These are phyloP conservation scores for Ceratitis capitata DNA, from an alignment of 1,140 invertebrate species.

Conservation along the genomic window DNA sequence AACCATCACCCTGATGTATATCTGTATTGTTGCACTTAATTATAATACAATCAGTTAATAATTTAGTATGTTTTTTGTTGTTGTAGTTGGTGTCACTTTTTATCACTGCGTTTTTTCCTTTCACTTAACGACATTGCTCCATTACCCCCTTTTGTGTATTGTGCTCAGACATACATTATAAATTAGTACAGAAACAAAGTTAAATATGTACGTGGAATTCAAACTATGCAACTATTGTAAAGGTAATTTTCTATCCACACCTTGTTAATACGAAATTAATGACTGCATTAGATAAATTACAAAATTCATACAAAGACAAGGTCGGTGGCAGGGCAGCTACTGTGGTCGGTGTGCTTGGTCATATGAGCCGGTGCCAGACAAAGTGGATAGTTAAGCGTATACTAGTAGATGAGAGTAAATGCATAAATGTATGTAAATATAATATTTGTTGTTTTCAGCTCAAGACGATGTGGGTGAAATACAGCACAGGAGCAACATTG, in stretches of 20 bases:
- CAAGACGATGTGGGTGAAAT: background rate
- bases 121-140: slow-evolving; percentile 2
- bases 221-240: slow-evolving; percentile 14
- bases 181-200: slow-evolving; percentile 4
- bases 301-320: slow-evolving; percentile 23
- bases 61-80: background rate
- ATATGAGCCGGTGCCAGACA: background rate
- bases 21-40: background rate
- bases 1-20: background rate
- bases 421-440: too few relatives aligned
- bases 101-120: background rate
- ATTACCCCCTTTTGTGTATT: background rate
- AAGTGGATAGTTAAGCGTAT: too few relatives aligned
- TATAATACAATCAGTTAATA: slow-evolving; percentile 34
- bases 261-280: slow-evolving; percentile 54
- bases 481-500: background rate
- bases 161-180: background rate
- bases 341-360: background rate
- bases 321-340: slow-evolving; percentile 6
- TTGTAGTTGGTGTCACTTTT: background rate
- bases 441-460: background rate
- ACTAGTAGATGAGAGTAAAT: too few relatives aligned
- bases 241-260: slow-evolving; percentile 51
- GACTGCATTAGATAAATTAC: slow-evolving; percentile 50
- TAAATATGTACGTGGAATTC: background rate